phyloP scores from a whole-genome alignment of 2,113 vertebrate species.

The Podiceps cristatus region DNA sequence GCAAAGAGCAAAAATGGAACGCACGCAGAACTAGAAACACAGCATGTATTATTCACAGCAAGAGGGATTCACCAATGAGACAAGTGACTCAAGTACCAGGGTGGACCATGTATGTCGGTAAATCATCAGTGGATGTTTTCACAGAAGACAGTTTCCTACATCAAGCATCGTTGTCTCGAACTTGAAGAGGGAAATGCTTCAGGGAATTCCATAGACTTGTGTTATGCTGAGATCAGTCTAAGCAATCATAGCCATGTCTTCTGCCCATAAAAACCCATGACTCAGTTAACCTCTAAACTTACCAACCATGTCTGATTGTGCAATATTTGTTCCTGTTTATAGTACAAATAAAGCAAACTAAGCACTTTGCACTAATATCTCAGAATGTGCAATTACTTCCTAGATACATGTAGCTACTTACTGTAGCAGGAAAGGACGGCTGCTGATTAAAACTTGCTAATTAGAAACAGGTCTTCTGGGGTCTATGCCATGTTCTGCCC shows the following conservation, averaged over 20 bases:
- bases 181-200: background rate
- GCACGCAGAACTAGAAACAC: background rate
- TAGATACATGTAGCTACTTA: background rate
- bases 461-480: background rate
- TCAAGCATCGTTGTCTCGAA: background rate
- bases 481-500: background rate
- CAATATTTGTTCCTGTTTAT: constrained; percentile 7
- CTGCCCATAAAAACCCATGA: background rate
- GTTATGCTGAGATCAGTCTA: background rate
- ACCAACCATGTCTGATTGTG: background rate
- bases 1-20: background rate
- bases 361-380: background rate
- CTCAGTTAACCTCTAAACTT: background rate
- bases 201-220: background rate
- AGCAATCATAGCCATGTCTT: background rate
- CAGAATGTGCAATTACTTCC: background rate
- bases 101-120: background rate
- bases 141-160: background rate
- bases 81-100: background rate
- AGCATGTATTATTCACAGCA: background rate
- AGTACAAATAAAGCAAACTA: background rate
- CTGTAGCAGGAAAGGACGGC: background rate
- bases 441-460: background rate
- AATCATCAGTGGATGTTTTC: background rate
- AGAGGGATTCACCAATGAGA: background rate